Evolutionary conservation across 2,113 vertebrate species (phyloP).

Genomic region (Callaeas wilsoni): DNA sequence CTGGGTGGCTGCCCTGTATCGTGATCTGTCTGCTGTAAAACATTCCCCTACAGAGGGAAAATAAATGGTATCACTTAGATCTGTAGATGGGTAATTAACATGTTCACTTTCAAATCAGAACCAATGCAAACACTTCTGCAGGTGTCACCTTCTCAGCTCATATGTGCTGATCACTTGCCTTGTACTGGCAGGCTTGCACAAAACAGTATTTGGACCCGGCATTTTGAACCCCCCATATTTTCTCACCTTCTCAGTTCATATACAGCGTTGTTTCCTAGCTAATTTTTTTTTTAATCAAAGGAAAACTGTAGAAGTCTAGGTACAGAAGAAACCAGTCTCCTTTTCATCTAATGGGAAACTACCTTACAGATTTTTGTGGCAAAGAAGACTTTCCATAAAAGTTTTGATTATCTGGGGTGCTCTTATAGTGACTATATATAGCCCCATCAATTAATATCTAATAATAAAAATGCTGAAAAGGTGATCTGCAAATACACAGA

Average conservation of each 20-base stretch:
- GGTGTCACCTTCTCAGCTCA: neutral
- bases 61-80: neutral
- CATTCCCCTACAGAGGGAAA: neutral
- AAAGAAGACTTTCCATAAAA: neutral
- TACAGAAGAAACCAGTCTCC: neutral
- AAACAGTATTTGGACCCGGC: neutral
- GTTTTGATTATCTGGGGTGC: neutral
- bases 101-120: neutral
- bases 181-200: neutral
- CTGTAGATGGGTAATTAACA: neutral
- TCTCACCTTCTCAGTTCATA: neutral
- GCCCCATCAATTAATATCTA: neutral
- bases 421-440: neutral
- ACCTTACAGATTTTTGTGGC: neutral
- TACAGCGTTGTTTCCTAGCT: fast-evolving
- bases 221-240: neutral
- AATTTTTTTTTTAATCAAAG: neutral
- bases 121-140: neutral
- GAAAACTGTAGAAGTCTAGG: neutral
- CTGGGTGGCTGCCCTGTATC: neutral
- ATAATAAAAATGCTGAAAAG: neutral
- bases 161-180: neutral
- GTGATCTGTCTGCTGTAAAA: neutral
- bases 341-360: neutral
- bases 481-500: neutral